Evolutionary conservation across 1,140 invertebrate species (phyloP).

Genomic region (Dreissena rostriformis): DNA sequence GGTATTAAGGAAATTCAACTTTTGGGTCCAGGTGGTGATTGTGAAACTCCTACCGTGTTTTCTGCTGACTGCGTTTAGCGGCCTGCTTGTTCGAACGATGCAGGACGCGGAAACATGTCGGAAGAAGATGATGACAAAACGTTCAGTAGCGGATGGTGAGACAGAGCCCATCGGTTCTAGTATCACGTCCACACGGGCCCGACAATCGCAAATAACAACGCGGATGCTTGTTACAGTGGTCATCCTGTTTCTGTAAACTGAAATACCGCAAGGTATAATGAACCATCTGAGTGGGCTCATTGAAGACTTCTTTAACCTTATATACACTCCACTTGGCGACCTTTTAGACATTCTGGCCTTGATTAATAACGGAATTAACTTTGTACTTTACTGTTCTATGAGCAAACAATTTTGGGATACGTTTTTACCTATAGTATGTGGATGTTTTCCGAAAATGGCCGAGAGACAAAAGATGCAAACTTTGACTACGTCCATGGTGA

Average conservation of each 20-base stretch:
- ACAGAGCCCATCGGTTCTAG: too few relatives aligned
- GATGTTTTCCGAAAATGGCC: slow-evolving; percentile 21
- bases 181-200: too few relatives aligned
- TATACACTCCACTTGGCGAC: slow-evolving; percentile 87
- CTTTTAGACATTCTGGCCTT: slow-evolving; percentile 96
- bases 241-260: slow-evolving; percentile 92
- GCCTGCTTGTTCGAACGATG: slow-evolving; percentile 89
- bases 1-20: slow-evolving; percentile 87
- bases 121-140: slow-evolving; percentile 73
- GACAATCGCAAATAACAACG: slow-evolving; percentile 86
- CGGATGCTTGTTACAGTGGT: slow-evolving; percentile 94
- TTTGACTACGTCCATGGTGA: too few relatives aligned
- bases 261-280: slow-evolving; percentile 87
- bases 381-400: slow-evolving; percentile 97
- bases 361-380: slow-evolving; percentile 95
- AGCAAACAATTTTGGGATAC: slow-evolving; percentile 94
- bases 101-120: slow-evolving; percentile 83
- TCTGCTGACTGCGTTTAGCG: slow-evolving; percentile 90
- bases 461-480: too few relatives aligned
- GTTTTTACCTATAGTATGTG: slow-evolving; percentile 88
- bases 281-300: slow-evolving; percentile 73
- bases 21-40: slow-evolving; percentile 93
- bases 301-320: slow-evolving; percentile 72
- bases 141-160: slow-evolving; percentile 28
- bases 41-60: slow-evolving; percentile 93